These are phyloP conservation scores for Caenorhabditis uteleia DNA, from an alignment of 2,888 invertebrate species.

Conservation along the genomic window DNA sequence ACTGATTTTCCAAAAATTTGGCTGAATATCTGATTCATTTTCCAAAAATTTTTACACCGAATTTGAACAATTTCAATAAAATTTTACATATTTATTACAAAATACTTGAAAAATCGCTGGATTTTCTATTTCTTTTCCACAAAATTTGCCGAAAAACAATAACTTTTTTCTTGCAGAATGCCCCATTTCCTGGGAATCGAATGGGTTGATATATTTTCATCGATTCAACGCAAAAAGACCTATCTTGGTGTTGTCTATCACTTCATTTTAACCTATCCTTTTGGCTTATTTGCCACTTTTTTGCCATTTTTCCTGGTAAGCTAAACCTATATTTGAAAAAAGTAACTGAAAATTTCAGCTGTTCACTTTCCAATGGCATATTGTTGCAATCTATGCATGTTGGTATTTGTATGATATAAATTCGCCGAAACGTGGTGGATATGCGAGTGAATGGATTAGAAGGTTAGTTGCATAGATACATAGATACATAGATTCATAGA, in stretches of 20 bases:
- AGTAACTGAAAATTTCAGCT: constrained; percentile 33
- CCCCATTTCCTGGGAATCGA: constrained; percentile 35
- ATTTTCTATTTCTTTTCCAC: not conserved
- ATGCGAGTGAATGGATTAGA: constrained; percentile 45
- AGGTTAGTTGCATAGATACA: no score
- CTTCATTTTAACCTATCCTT: constrained; percentile 40
- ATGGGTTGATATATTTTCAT: constrained; percentile 43
- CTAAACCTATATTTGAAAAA: not conserved
- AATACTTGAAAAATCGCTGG: no score
- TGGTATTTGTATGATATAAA: constrained; percentile 79
- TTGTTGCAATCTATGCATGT: constrained; percentile 55
- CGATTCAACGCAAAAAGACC: constrained; percentile 25
- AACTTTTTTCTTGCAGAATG: constrained; percentile 14
- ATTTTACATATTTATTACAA: no score
- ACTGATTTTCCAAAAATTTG: no score
- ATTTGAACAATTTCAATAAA: no score
- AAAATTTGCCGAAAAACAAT: not conserved
- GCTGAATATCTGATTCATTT: no score
- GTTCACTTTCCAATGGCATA: constrained; percentile 66
- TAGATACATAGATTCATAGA: no score
- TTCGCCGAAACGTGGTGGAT: constrained; percentile 72
- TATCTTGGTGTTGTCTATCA: constrained; percentile 40
- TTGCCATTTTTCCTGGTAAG: constrained; percentile 39
- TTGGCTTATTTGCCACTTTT: constrained; percentile 26
- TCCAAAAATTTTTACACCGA: no score